Evolutionary conservation across 2,888 invertebrate genomes (phyloP).

Genomic region (Aphidoletes aphidimyza): DNA sequence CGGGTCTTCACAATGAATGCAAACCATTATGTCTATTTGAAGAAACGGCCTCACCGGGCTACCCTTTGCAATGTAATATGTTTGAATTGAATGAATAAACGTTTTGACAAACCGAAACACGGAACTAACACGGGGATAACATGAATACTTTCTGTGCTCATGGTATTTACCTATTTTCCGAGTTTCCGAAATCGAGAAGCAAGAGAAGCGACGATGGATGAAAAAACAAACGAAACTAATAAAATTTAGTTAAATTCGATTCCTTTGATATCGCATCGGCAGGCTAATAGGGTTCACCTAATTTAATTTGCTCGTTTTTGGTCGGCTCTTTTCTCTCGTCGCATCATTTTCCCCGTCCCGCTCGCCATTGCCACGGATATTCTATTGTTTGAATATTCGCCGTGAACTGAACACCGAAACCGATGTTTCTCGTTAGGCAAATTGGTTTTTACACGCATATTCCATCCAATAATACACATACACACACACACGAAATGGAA

Average conservation of each 20-base stretch:
- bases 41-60: background rate
- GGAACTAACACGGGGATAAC: background rate
- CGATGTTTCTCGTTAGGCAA: constrained; percentile 41
- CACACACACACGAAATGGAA: too few relatives aligned
- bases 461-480: background rate
- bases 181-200: too few relatives aligned
- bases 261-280: constrained; percentile 44
- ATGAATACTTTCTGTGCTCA: too few relatives aligned
- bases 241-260: constrained; percentile 50
- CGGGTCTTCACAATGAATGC: too few relatives aligned
- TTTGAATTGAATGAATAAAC: background rate
- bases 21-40: background rate
- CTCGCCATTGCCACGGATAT: too few relatives aligned
- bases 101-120: background rate
- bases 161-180: too few relatives aligned
- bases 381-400: constrained; percentile 37
- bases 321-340: too few relatives aligned
- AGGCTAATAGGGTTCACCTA: constrained; percentile 50
- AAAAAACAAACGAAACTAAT: constrained; percentile 52
- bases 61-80: background rate
- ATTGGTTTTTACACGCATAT: constrained; percentile 26
- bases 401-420: constrained; percentile 15
- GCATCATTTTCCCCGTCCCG: too few relatives aligned
- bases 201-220: too few relatives aligned
- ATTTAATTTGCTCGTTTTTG: constrained; percentile 52